Evolutionary conservation across 2,113 vertebrate species (phyloP).

Genomic region (Callionymus lyra): DNA sequence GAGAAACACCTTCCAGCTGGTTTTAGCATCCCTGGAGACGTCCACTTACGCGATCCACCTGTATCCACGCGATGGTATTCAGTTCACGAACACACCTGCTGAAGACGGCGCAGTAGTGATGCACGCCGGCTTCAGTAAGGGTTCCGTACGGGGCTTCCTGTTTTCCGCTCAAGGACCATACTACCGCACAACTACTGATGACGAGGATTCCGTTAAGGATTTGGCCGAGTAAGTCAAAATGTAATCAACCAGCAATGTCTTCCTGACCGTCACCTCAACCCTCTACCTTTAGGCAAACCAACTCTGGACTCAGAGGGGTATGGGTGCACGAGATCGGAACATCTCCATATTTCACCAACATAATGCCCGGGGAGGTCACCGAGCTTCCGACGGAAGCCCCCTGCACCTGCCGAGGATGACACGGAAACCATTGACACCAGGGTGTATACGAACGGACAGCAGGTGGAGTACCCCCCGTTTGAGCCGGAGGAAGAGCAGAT

Average conservation of each 20-base stretch:
- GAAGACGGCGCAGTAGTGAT: conserved; percentile 47
- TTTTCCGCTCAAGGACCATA: conserved; percentile 70
- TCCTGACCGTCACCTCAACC: neutral
- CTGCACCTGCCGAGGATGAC: neutral
- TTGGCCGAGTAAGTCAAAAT: conserved; percentile 72
- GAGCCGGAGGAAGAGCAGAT: conserved; percentile 26
- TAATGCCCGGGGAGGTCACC: conserved; percentile 70
- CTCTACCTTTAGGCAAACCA: conserved; percentile 71
- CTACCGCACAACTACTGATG: conserved; percentile 69
- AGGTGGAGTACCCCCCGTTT: conserved; percentile 27
- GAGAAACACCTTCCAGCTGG: conserved; percentile 92
- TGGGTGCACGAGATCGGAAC: conserved; percentile 89
- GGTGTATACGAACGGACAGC: conserved; percentile 20
- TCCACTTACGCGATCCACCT: conserved; percentile 82
- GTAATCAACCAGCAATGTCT: neutral
- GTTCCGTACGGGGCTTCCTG: conserved; percentile 59
- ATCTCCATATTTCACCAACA: conserved; percentile 55
- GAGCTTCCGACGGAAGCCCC: conserved; percentile 27
- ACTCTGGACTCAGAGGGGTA: conserved; percentile 76
- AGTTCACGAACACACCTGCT: conserved; percentile 70
- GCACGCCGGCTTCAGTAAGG: conserved; percentile 80
- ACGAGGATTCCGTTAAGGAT: conserved; percentile 69
- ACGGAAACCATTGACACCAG: neutral
- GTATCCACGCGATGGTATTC: conserved; percentile 77
- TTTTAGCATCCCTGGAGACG: conserved; percentile 75